Evolutionary conservation across 2,113 vertebrate genomes (phyloP).

Genomic region (Cranoglanis bouderius): DNA sequence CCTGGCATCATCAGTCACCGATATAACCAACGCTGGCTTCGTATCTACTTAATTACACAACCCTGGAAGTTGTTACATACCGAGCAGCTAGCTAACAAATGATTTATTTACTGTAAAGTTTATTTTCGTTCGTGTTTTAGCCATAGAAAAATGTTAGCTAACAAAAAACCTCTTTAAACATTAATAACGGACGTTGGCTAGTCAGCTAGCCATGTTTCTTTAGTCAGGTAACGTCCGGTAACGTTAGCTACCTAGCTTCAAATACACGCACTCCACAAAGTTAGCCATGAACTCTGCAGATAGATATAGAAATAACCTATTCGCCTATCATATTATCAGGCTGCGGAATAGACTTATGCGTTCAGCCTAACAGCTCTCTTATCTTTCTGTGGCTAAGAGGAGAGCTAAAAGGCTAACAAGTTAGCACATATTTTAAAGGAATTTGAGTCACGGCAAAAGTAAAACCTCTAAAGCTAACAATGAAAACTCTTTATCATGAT

Average conservation of each 20-base stretch:
- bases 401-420: constrained; percentile 11
- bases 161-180: background rate
- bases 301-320: background rate
- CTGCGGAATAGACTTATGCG: background rate
- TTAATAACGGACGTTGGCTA: background rate
- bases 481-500: background rate
- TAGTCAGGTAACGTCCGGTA: background rate
- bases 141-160: background rate
- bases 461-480: constrained; percentile 1
- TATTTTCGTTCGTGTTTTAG: background rate
- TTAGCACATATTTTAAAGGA: constrained; percentile 13
- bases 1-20: background rate
- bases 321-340: background rate
- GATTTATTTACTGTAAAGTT: too few relatives aligned
- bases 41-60: background rate
- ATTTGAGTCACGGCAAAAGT: constrained; percentile 16
- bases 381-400: background rate
- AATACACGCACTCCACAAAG: background rate
- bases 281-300: background rate
- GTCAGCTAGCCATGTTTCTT: background rate
- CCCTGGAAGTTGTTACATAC: background rate
- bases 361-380: background rate
- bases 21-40: background rate
- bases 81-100: background rate
- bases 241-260: constrained; percentile 10